Base-by-base conservation (phyloP, 2,888 invertebrate species). In the Tiliacea aurago region DNA sequence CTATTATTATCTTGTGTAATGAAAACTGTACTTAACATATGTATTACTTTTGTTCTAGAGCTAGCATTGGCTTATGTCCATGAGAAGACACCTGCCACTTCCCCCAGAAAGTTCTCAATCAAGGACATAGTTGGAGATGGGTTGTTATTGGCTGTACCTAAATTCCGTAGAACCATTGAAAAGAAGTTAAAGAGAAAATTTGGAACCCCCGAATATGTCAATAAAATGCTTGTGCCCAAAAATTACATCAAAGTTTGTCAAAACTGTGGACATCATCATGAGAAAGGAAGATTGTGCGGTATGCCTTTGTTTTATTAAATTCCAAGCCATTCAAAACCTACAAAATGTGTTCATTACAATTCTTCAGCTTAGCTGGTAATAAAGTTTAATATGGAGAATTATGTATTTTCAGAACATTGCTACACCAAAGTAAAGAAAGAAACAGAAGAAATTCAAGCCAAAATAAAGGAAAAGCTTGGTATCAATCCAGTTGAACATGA, bases 251-350 rank as follows among this genome's bases (percentile, higher is more conserved):
- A 97, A 80, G 97, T 97, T 0, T 99, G 99, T 89, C 95, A 97
- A 80, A 97, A 97, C 62, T 99, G 99, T 94, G 99, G 99, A 0
- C 97, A 98, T 92, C 97, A 98, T 93, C 97, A 98, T 92, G 98
- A 99, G 94, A 96, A 97, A 73, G 97, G 98, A 63, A 96, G 97
- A 64, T 95, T 99, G 62, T 99, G 99, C 94, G 97, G 99, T 64
- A 64, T n/a, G 64, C 33, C 18, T n/a, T 53, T 64, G 4, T 53
- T n/a, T n/a, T 64, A 51, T 53, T n/a, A 15, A 49, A n/a, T 51
- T 33, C 33, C 20, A 33, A 63, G 10, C 15, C 9, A 33, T 28
- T n/a, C 9, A n/a, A 15, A 47, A 47, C 47, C 20, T 63, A 33
- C 28, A 63, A 47, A 45, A 45, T 45, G 7, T 11, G 28, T 49